These are phyloP conservation scores for Macquaria ambigua DNA, from an alignment of 2,113 vertebrate genomes.

Conservation along the genomic window DNA sequence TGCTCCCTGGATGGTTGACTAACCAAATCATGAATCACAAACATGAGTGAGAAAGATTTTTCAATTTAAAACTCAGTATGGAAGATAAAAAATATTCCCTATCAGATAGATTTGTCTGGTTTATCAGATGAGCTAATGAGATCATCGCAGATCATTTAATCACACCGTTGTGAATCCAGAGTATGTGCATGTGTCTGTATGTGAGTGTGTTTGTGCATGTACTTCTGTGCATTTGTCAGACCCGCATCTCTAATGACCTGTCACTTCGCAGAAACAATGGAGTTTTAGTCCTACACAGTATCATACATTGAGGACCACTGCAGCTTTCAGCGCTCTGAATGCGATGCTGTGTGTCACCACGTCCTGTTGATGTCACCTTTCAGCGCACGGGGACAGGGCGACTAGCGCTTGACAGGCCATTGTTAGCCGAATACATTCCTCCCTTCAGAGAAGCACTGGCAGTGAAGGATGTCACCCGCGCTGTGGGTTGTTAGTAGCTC, in stretches of 20 bases:
- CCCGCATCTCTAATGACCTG: constrained; percentile 43
- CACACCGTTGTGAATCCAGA: neutral
- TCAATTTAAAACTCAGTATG: neutral
- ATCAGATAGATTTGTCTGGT: neutral
- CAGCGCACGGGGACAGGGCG: constrained; percentile 14
- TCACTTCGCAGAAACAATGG: constrained; percentile 31
- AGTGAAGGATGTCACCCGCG: constrained; percentile 66
- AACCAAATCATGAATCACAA: neutral
- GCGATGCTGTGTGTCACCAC: constrained; percentile 45
- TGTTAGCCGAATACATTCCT: constrained; percentile 61
- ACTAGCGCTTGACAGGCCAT: constrained; percentile 64
- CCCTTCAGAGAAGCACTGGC: constrained; percentile 37
- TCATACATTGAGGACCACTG: constrained; percentile 3
- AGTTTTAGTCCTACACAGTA: constrained; percentile 19
- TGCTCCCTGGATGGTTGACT: neutral
- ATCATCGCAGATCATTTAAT: neutral
- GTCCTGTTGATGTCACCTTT: constrained; percentile 56
- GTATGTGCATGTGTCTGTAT: neutral
- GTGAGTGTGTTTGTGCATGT: neutral
- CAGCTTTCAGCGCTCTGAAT: constrained; percentile 19
- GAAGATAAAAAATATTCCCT: neutral
- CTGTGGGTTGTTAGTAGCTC: constrained; percentile 53
- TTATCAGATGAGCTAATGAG: neutral
- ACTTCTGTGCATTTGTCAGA: constrained; percentile 4
- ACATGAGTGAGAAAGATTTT: neutral